Percentiles rank a stretch among this genome's conserved stretches.
phyloP scores from a whole-genome alignment of 2,113 vertebrate species.

The Galbula dea region DNA sequence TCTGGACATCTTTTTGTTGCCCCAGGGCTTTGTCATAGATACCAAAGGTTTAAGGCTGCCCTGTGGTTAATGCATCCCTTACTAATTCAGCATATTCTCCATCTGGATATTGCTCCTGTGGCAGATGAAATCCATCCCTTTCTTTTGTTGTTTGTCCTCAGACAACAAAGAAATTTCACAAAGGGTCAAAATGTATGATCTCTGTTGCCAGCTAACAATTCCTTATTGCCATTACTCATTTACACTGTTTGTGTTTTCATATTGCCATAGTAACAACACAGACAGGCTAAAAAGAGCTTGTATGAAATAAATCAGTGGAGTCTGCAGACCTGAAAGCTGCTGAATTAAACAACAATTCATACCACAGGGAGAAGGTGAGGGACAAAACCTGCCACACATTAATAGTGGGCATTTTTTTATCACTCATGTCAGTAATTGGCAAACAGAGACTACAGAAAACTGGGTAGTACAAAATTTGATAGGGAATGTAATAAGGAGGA shows the following conservation, averaged over 20 bases:
- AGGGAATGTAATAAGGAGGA: not conserved
- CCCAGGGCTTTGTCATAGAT: not conserved
- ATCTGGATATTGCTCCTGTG: not conserved
- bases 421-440: not conserved
- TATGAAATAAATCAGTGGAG: conserved; percentile 57
- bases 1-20: not conserved
- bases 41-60: not conserved
- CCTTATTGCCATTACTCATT: conserved; percentile 52
- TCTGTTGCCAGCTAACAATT: conserved; percentile 51
- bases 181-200: conserved; percentile 22
- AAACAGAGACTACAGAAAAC: not conserved
- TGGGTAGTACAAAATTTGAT: not conserved
- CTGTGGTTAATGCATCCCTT: not conserved
- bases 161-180: conserved; percentile 18
- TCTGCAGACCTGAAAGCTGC: not conserved
- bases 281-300: conserved; percentile 36
- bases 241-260: conserved; percentile 55
- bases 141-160: not conserved
- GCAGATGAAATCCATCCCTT: conserved; percentile 19
- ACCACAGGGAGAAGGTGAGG: not conserved
- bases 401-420: not conserved
- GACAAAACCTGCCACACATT: not conserved
- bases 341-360: not conserved
- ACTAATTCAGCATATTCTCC: not conserved
- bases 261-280: conserved; percentile 35